A percentile compares a stretch with the other conserved stretches of the same genome.
These are phyloP conservation scores for Tipula lateralis DNA, from an alignment of 2,888 invertebrate genomes.

Conservation along the genomic window DNA sequence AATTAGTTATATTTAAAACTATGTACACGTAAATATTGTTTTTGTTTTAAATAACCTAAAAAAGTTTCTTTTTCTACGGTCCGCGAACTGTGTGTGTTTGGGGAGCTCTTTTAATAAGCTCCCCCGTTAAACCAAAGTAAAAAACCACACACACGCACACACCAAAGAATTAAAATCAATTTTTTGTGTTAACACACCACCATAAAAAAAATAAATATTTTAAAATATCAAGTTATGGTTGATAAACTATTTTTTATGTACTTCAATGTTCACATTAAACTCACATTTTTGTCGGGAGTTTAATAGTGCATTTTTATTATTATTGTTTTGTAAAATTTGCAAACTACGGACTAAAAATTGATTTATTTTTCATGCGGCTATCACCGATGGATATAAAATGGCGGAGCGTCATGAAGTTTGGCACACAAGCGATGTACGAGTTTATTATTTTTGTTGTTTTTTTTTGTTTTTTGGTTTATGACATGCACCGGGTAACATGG, in stretches of 20 bases:
- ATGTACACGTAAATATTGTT: conserved; percentile 31
- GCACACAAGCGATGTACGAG: not conserved
- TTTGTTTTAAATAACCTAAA: conserved; percentile 24
- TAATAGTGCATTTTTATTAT: not conserved
- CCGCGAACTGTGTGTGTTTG: not conserved
- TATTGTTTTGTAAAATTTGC: not conserved
- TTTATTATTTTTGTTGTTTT: not conserved
- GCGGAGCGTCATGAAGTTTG: conserved; percentile 35
- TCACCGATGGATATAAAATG: conserved; percentile 34
- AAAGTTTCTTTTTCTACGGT: not conserved
- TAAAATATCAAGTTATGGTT: not conserved
- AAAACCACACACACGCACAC: not conserved
- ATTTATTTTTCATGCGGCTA: conserved; percentile 34
- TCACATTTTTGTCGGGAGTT: not conserved
- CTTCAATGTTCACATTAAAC: not conserved
- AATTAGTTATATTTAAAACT: not conserved
- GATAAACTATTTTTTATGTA: not conserved
- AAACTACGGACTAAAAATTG: conserved; percentile 1
- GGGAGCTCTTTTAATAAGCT: not conserved
- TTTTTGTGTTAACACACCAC: conserved; percentile 3
- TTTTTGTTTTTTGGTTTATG: not conserved
- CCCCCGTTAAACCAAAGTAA: not conserved
- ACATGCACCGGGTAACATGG: not conserved
- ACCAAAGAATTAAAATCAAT: conserved; percentile 11
- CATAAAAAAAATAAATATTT: conserved; percentile 6